Evolutionary conservation across 2,113 vertebrate species (phyloP), one percentile per base, ranked within the genome.

Genomic region (Gracilinanus agilis): DNA sequence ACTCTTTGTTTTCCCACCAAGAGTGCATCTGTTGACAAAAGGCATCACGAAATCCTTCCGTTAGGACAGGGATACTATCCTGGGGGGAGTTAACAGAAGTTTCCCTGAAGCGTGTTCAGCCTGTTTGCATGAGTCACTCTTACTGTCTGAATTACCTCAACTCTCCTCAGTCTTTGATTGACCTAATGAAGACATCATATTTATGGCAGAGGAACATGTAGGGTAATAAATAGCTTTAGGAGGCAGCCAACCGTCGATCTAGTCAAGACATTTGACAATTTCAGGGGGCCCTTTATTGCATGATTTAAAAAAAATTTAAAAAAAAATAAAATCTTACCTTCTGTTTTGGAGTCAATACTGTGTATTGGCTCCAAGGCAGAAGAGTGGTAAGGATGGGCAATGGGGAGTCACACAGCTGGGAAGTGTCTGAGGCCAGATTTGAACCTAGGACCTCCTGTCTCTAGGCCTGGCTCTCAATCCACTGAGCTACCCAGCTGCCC

Each of bases 81-180:
- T 8, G 13, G 94, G 67, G 97, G 95, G 96, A 96, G 94, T 2
- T 95, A 58, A 44, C 92, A 95, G 88, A 96, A 96, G 94, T 88
- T 12, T 0, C 0, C 29, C 0, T 1, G 95, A 49, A 94, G 53
- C 21, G 55, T 53, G 96, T 97, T 91, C 94, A 95, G 44, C 88
- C 88, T 93, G 83, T 92, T 94, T 96, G 56, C 54, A 75, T 90
- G 92, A 95, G 94, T 95, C 67, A 88, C 92, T 96, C 93, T 97
- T 93, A 95, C 75, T 92, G 94, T 96, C 90, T 94, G 88, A 95
- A 90, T 97, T 96, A 95, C 89, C 92, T 97, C 88, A 96, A 44
- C 58, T 97, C 96, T 94, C 95, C 96, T 94, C 92, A 96, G 56
- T 96, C 96, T 93, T 97, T 96, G 95, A 91, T 93, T 95, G 92